Evolutionary conservation across 2,113 vertebrate genomes (phyloP), one percentile per base, ranked within the genome.

Genomic region (Labeo catla): DNA sequence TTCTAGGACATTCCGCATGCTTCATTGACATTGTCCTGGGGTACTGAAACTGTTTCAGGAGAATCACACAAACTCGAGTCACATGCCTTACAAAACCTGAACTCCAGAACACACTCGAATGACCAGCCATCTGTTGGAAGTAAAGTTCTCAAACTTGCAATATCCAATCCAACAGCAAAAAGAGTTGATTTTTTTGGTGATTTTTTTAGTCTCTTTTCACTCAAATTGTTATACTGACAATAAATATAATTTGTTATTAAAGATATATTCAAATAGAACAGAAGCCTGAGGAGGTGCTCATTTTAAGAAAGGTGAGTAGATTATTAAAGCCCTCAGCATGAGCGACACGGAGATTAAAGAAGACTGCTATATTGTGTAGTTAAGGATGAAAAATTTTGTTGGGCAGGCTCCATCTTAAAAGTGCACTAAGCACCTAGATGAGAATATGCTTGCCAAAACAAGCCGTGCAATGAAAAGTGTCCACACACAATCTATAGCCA

Each of bases 351-450:
- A 54, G 19, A 28, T 34, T 63, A 11, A 63, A 63, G 50, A 76
- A n/a, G 13, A 65, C 12, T 77, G 65, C 57, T 81, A 74, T 23
- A 76, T 15, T 66, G 43, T 76, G 77, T 39, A 45, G 19, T 15
- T 54, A 19, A 13, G 72, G 21, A 76, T 77, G n/a, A 68, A 68
- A 66, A 0, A 68, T 54, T 66, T 4, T 68, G 57, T 77, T 83
- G 72, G 61, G 8, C 36, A 66, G 12, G 34, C 34, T 68, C 79
- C 86, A 57, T 52, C 28, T 79, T 54, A 65, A 83, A 83, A 76
- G 72, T 82, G 73, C 15, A 81, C 73, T 81, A 72, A 65, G 52
- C 85, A 86, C 52, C 66, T 61, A 83, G 59, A 83, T 63, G 66
- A 36, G 23, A 19, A 80, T 19, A 61, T 23, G 34, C 50, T 76